phyloP scores from a whole-genome alignment of 1,140 invertebrate genomes.

The Triops longicaudatus region DNA sequence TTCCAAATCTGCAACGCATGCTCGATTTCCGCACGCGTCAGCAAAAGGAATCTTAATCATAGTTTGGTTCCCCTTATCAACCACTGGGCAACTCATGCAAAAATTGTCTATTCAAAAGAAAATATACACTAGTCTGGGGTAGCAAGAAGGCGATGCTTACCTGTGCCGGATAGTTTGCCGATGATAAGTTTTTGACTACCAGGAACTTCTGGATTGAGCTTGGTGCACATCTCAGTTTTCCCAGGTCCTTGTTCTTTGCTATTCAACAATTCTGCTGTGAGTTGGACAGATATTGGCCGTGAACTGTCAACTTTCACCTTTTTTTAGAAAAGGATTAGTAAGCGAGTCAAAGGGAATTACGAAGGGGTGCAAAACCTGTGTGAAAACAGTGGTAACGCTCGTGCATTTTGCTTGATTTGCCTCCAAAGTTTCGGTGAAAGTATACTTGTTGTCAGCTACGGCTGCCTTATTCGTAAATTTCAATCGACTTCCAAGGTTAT shows the following conservation, averaged over 20 bases:
- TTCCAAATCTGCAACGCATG: neutral
- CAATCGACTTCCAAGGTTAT: neutral
- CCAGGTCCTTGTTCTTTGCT: neutral
- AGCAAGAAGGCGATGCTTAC: neutral
- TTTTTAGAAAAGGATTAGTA: neutral
- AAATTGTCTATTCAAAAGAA: neutral
- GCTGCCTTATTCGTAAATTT: neutral
- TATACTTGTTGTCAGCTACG: neutral
- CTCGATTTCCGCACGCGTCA: neutral
- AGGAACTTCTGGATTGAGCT: neutral
- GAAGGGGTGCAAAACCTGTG: neutral
- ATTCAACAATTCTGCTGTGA: neutral
- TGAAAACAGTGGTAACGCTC: neutral
- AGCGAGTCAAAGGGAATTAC: neutral
- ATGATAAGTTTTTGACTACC: neutral
- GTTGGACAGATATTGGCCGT: neutral
- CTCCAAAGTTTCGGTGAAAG: neutral
- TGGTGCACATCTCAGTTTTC: neutral
- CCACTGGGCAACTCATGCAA: neutral
- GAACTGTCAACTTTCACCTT: neutral
- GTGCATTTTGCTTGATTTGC: neutral
- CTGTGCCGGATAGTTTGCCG: neutral
- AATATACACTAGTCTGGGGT: neutral
- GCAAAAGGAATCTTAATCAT: neutral
- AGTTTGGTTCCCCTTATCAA: neutral